Conservation (phyloP, 1,140 invertebrate genomes). For the Caligus rogercresseyi region DNA sequence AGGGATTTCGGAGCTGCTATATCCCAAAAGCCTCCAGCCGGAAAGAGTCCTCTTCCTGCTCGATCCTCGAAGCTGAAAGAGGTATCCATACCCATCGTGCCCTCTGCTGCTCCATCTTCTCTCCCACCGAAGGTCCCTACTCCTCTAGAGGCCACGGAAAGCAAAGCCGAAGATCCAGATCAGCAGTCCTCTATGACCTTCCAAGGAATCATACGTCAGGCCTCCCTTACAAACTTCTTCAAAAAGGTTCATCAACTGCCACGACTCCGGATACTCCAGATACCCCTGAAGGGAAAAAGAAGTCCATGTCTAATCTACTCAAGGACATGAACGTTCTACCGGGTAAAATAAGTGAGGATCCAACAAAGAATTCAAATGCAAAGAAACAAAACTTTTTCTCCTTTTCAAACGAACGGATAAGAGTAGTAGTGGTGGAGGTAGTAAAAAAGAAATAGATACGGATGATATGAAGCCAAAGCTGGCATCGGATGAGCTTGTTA, state of each 20-base stretch:
- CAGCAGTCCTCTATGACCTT: background rate
- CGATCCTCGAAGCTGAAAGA: slow-evolving; percentile 11
- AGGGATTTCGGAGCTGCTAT: background rate
- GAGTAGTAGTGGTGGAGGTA: background rate
- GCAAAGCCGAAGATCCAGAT: background rate
- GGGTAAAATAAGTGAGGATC: background rate
- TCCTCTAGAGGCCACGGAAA: background rate
- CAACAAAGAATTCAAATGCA: background rate
- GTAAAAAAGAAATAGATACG: background rate
- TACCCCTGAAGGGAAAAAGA: background rate
- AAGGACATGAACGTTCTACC: background rate
- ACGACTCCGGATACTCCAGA: background rate
- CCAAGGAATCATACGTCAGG: slow-evolving; percentile 13
- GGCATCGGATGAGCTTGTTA: background rate
- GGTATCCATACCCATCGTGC: slow-evolving; percentile 5
- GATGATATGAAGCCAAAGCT: background rate
- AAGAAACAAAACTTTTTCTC: slow-evolving; percentile 7
- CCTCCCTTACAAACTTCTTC: slow-evolving; percentile 13
- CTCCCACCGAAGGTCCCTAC: background rate
- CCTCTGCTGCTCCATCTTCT: background rate
- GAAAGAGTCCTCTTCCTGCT: slow-evolving; percentile 3
- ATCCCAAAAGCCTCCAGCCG: background rate
- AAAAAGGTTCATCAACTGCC: background rate
- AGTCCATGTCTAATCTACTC: background rate
- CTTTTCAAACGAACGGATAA: background rate